Conservation (phyloP, 2,797 vertebrate species). For the Anas acuta region DNA sequence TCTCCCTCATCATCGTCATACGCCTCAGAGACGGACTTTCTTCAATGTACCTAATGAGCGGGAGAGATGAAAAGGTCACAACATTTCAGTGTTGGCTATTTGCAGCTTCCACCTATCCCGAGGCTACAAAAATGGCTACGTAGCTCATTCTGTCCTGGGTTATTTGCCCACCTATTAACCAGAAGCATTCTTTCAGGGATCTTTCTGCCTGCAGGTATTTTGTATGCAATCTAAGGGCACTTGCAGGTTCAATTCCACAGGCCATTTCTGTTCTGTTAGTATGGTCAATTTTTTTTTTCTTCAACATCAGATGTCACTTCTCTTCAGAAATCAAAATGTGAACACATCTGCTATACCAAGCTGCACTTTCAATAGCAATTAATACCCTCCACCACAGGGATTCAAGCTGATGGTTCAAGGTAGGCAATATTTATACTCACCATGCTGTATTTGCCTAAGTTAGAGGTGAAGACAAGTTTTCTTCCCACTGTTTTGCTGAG, state of each 20-base stretch:
- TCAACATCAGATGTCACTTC: background rate
- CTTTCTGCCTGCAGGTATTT: background rate
- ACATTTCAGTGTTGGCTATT: background rate
- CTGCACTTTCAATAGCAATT: background rate
- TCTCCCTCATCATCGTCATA: slow-evolving; percentile 84
- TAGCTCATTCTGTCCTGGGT: background rate
- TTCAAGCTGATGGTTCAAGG: background rate
- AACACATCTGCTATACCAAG: background rate
- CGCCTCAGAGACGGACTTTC: slow-evolving; percentile 79
- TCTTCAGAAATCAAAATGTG: background rate
- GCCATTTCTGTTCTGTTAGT: background rate
- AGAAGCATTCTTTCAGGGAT: background rate
- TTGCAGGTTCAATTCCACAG: background rate
- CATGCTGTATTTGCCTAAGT: background rate
- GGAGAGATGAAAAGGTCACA: background rate
- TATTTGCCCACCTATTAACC: background rate
- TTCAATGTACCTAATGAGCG: slow-evolving; percentile 74
- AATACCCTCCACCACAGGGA: background rate
- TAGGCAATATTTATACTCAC: background rate
- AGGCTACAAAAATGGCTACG: background rate
- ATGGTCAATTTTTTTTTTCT: background rate
- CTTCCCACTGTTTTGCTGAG: background rate
- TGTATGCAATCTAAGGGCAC: background rate
- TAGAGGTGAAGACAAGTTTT: background rate
- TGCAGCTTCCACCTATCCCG: background rate